A percentile compares a stretch with the other conserved stretches of the same genome.
Conservation (phyloP, 2,113 vertebrate species). For the Paracanthobrama guichenoti region DNA sequence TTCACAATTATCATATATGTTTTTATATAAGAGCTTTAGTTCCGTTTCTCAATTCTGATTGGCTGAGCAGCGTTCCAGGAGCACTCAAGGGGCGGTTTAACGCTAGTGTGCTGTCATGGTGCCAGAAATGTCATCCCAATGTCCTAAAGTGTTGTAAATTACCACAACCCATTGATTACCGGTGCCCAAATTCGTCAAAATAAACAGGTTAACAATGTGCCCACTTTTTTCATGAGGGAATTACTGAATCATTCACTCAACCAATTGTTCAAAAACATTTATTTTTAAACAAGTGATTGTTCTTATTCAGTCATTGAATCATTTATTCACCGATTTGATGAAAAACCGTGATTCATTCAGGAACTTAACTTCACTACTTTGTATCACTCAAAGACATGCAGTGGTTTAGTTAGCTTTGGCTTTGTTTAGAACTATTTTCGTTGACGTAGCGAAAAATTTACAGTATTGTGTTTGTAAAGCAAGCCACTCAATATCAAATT, state of each 20-base stretch:
- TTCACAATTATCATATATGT: neutral
- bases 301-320: neutral
- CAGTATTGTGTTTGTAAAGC: too few species aligned
- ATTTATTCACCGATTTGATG: neutral
- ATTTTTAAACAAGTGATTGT: neutral
- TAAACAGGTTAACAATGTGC: neutral
- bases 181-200: neutral
- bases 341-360: neutral
- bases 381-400: too few species aligned
- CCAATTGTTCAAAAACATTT: neutral
- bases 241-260: neutral
- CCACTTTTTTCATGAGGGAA: neutral
- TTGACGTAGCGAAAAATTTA: neutral
- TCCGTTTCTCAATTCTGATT: neutral
- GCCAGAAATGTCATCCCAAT: neutral
- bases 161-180: neutral
- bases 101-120: neutral
- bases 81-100: neutral
- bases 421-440: neutral
- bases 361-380: neutral
- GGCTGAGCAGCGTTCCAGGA: neutral
- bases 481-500: neutral
- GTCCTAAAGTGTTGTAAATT: neutral
- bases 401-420: too few species aligned
- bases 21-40: neutral